A percentile compares a stretch with the other conserved stretches of the same genome.
Evolutionary conservation across 1,140 invertebrate genomes (phyloP).

Genomic region (Elysia chlorotica): DNA sequence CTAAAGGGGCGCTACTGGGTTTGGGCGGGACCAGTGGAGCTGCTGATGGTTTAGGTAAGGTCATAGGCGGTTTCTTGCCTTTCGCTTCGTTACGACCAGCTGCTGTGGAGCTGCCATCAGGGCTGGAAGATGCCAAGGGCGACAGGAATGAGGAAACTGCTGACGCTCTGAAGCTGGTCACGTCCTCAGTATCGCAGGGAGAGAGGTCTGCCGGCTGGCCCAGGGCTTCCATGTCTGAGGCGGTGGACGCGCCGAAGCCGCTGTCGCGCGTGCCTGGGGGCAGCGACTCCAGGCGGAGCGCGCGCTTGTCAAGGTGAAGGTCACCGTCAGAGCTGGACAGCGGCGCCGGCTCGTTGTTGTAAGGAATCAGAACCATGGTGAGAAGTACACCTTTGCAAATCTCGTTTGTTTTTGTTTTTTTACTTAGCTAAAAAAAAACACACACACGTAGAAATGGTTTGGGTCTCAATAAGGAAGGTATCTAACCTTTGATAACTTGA

Average conservation of each 20-base stretch:
- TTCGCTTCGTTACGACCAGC: neutral
- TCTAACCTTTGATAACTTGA: too few species aligned
- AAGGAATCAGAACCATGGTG: neutral
- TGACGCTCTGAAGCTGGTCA: neutral
- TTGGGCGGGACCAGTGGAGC: too few species aligned
- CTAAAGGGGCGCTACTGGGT: too few species aligned
- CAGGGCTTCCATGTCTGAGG: constrained; percentile 15
- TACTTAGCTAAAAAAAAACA: too few species aligned
- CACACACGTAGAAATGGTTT: too few species aligned
- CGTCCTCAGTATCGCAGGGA: neutral
- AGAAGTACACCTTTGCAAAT: too few species aligned
- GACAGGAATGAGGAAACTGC: neutral
- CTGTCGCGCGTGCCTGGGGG: constrained; percentile 1
- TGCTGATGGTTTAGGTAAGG: neutral
- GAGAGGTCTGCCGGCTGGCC: neutral
- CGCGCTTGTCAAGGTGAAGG: neutral
- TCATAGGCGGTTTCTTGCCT: neutral
- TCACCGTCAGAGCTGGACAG: constrained; percentile 14
- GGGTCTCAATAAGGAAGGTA: too few species aligned
- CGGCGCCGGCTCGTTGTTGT: neutral
- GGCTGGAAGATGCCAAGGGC: too few species aligned
- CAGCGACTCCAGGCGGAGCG: neutral
- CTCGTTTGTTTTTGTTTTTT: too few species aligned
- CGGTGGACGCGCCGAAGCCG: constrained; percentile 13
- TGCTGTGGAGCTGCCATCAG: too few species aligned